These are phyloP conservation scores for Corydoras maculifer DNA, from an alignment of 2,113 vertebrate species.

Conservation along the genomic window DNA sequence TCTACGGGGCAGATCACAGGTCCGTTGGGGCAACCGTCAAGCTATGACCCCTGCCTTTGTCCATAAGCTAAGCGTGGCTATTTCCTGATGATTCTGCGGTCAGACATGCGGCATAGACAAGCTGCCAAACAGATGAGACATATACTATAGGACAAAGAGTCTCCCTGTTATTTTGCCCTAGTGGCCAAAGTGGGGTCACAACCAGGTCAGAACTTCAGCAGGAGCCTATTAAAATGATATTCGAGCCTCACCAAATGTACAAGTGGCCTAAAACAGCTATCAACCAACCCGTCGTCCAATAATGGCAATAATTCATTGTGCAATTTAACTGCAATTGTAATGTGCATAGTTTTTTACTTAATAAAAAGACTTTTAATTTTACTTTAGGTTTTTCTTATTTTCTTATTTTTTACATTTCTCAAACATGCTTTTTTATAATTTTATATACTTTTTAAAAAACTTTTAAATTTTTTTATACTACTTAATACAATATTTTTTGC, in stretches of 20 bases:
- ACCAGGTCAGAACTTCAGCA: background rate
- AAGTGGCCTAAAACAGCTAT: constrained; percentile 15
- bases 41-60: constrained; percentile 58
- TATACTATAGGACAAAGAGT: constrained; percentile 49
- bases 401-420: too few relatives aligned
- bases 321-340: too few relatives aligned
- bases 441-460: too few relatives aligned
- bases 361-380: too few relatives aligned
- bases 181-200: constrained; percentile 45
- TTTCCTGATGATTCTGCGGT: constrained; percentile 50
- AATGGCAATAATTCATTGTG: too few relatives aligned
- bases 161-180: constrained; percentile 46
- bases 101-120: constrained; percentile 42
- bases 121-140: constrained; percentile 42
- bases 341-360: too few relatives aligned
- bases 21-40: constrained; percentile 55
- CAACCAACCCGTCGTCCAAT: background rate
- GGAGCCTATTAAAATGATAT: constrained; percentile 23
- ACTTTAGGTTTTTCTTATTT: too few relatives aligned
- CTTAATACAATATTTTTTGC: too few relatives aligned
- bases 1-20: constrained; percentile 46
- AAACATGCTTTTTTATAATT: too few relatives aligned
- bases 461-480: too few relatives aligned
- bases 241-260: constrained; percentile 28
- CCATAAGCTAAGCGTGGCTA: constrained; percentile 49